phyloP scores from a whole-genome alignment of 2,888 invertebrate genomes.

The Pachycephus smyrnensis region DNA sequence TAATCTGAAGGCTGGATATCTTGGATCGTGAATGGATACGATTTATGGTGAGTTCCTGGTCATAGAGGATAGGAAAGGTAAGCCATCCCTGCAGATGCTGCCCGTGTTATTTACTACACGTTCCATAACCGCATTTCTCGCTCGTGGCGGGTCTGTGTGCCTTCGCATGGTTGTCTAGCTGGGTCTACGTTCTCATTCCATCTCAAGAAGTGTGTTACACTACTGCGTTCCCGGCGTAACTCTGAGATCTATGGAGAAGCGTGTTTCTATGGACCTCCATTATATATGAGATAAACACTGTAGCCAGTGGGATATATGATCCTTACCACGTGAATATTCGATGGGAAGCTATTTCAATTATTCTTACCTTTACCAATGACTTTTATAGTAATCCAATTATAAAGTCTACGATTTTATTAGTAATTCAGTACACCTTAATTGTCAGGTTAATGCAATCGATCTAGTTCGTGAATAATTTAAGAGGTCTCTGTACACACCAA shows the following conservation, averaged over 20 bases:
- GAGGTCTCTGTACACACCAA: too few species aligned
- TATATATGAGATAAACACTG: conserved; percentile 6
- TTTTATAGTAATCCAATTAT: background rate
- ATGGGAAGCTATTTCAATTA: background rate
- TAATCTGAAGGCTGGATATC: background rate
- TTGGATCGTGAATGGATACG: background rate
- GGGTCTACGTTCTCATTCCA: conserved; percentile 1
- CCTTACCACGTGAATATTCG: background rate
- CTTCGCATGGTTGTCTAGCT: background rate
- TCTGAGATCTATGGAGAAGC: conserved; percentile 3
- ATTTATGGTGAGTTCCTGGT: conserved; percentile 2
- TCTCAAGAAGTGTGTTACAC: conserved; percentile 1
- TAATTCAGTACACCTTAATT: too few species aligned
- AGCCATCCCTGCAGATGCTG: background rate
- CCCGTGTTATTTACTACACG: conserved; percentile 31
- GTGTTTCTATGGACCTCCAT: background rate
- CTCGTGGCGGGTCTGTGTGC: background rate
- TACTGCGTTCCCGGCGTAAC: background rate
- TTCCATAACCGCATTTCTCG: conserved; percentile 27
- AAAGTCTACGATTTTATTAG: background rate
- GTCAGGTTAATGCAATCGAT: too few species aligned
- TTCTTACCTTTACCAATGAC: background rate
- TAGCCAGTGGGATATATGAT: background rate
- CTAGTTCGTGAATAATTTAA: too few species aligned
- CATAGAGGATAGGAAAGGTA: conserved; percentile 2